Percentiles rank a stretch among this genome's conserved stretches.
phyloP scores from a whole-genome alignment of 2,113 vertebrate genomes.

The Dasyprocta punctata region DNA sequence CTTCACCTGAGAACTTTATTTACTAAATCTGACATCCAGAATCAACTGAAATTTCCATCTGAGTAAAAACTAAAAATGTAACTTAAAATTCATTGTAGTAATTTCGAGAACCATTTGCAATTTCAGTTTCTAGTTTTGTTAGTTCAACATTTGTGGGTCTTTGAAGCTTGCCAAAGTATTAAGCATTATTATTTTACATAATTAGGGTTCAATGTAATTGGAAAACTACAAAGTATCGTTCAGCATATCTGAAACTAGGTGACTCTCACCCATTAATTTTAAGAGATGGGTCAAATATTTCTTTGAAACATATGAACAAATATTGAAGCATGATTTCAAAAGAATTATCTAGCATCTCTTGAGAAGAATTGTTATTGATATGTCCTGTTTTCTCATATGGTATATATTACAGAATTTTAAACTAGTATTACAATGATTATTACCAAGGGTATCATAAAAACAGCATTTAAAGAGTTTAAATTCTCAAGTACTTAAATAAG shows the following conservation, averaged over 20 bases:
- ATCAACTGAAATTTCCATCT: background rate
- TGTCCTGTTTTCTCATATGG: conserved; percentile 55
- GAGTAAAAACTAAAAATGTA: background rate
- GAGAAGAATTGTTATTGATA: conserved; percentile 59
- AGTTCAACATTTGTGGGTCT: conserved; percentile 39
- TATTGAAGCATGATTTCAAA: conserved; percentile 31
- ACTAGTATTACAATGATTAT: conserved; percentile 35
- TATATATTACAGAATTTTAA: conserved; percentile 45
- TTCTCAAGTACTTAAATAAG: background rate
- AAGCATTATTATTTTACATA: conserved; percentile 50
- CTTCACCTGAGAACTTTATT: background rate
- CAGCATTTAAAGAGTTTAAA: background rate
- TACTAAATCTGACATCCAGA: background rate
- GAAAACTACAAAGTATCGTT: background rate
- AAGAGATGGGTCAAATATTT: conserved; percentile 27
- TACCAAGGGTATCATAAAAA: conserved; percentile 41
- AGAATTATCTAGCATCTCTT: conserved; percentile 14
- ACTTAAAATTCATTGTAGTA: conserved; percentile 38
- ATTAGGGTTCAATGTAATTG: conserved; percentile 59
- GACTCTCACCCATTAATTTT: conserved; percentile 21
- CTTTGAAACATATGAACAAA: conserved; percentile 54
- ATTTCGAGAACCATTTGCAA: background rate
- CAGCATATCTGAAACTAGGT: conserved; percentile 15
- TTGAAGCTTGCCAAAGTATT: conserved; percentile 23
- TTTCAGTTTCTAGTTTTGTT: conserved; percentile 21